Conservation (phyloP, 2,113 vertebrate species). For the Nansenia antarctica region DNA sequence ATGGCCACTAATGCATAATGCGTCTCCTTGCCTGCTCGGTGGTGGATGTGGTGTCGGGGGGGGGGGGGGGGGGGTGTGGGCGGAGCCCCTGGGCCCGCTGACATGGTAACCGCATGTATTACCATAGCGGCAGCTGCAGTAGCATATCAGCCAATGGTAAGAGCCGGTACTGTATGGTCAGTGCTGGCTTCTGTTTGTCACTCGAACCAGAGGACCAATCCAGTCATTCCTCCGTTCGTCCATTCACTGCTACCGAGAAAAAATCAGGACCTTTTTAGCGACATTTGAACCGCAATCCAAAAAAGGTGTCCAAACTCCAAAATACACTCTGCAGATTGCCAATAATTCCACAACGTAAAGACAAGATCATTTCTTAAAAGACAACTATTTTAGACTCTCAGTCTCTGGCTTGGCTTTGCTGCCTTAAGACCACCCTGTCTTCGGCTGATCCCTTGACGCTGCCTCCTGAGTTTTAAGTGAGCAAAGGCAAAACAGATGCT, state of each 20-base stretch:
- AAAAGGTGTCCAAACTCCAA: neutral
- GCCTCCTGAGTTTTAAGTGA: constrained; percentile 57
- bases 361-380: neutral
- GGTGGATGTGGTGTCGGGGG: constrained; percentile 55
- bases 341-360: neutral
- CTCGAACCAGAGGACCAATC: constrained; percentile 29
- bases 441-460: constrained; percentile 1
- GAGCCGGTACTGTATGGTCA: constrained; percentile 85
- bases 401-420: constrained; percentile 61
- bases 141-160: constrained; percentile 72
- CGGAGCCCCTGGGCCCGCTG: constrained; percentile 60
- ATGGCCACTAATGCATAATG: constrained; percentile 62
- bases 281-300: neutral
- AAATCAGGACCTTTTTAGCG: neutral
- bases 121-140: constrained; percentile 51
- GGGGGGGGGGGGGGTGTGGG: constrained; percentile 53
- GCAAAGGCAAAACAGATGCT: constrained; percentile 58
- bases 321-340: neutral
- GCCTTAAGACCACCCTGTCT: constrained; percentile 45
- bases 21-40: constrained; percentile 53
- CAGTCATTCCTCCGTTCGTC: constrained; percentile 25
- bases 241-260: no score
- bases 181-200: constrained; percentile 86
- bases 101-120: constrained; percentile 59
- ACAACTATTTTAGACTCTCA: neutral